A percentile compares a stretch with the other conserved stretches of the same genome.
phyloP scores from a whole-genome alignment of 2,888 invertebrate species.

The Tryphoninae sp. region DNA sequence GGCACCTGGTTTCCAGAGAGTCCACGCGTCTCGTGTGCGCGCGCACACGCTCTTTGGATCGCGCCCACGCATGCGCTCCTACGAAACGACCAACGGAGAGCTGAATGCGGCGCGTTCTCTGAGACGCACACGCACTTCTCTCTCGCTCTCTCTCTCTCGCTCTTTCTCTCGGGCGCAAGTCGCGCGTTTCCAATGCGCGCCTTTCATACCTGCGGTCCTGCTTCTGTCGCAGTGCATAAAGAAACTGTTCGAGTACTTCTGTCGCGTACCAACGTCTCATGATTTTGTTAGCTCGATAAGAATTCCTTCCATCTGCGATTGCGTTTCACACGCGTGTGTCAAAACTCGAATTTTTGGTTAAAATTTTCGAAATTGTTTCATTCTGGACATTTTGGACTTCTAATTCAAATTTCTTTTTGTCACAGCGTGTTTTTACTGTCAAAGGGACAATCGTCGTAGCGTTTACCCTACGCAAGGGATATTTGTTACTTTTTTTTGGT shows the following conservation, averaged over 20 bases:
- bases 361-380: no score
- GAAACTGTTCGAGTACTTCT: background rate
- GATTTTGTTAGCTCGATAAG: background rate
- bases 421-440: background rate
- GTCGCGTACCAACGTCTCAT: background rate
- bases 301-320: background rate
- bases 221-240: constrained; percentile 17
- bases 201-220: constrained; percentile 60
- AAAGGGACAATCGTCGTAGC: background rate
- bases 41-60: constrained; percentile 37
- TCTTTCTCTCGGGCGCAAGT: constrained; percentile 63
- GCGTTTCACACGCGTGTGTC: background rate
- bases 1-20: constrained; percentile 69
- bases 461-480: background rate
- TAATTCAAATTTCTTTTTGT: background rate
- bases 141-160: constrained; percentile 49
- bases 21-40: constrained; percentile 27
- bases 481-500: background rate
- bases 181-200: constrained; percentile 61
- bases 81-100: constrained; percentile 40
- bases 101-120: constrained; percentile 38
- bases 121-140: constrained; percentile 60
- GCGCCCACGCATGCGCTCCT: constrained; percentile 51
- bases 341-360: no score
- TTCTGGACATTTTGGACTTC: no score